A percentile compares a stretch with the other conserved stretches of the same genome.
Evolutionary conservation across 1,140 invertebrate genomes (phyloP).

Genomic region (Lordiphosa mommai): DNA sequence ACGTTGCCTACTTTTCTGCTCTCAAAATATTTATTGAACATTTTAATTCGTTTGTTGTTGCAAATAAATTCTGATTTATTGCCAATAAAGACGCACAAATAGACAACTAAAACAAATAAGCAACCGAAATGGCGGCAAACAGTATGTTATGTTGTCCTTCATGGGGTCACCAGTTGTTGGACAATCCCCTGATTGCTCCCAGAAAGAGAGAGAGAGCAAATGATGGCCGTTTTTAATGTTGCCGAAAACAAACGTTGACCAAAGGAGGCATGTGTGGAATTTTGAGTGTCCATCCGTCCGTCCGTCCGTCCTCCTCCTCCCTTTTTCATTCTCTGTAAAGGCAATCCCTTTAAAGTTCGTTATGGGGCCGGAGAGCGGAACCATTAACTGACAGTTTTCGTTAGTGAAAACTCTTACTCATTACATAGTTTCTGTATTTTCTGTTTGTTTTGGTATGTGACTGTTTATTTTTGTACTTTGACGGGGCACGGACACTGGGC

Average conservation of each 20-base stretch:
- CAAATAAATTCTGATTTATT: slow-evolving; percentile 80
- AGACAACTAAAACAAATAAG: slow-evolving; percentile 58
- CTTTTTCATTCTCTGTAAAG: too few species aligned
- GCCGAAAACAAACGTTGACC: slow-evolving; percentile 32
- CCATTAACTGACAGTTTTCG: slow-evolving; percentile 19
- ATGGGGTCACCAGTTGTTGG: background rate
- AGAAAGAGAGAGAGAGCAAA: too few species aligned
- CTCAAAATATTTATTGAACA: slow-evolving; percentile 79
- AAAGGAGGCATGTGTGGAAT: slow-evolving; percentile 61
- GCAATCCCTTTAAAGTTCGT: slow-evolving; percentile 18
- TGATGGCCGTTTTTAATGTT: slow-evolving; percentile 4
- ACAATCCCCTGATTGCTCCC: slow-evolving; percentile 2
- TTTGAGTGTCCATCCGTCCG: slow-evolving; percentile 31
- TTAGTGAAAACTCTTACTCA: background rate
- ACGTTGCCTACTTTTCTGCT: slow-evolving; percentile 48
- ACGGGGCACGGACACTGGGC: too few species aligned
- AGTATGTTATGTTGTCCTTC: slow-evolving; percentile 16
- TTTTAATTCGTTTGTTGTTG: slow-evolving; percentile 80
- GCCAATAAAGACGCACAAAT: slow-evolving; percentile 75
- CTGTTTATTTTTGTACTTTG: too few species aligned
- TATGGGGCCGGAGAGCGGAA: background rate
- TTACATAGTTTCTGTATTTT: background rate
- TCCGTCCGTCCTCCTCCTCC: background rate
- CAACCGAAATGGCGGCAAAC: slow-evolving; percentile 29
- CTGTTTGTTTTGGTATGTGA: too few species aligned